Conservation (phyloP, 2,888 invertebrate species). For the Ellobium chinense region DNA sequence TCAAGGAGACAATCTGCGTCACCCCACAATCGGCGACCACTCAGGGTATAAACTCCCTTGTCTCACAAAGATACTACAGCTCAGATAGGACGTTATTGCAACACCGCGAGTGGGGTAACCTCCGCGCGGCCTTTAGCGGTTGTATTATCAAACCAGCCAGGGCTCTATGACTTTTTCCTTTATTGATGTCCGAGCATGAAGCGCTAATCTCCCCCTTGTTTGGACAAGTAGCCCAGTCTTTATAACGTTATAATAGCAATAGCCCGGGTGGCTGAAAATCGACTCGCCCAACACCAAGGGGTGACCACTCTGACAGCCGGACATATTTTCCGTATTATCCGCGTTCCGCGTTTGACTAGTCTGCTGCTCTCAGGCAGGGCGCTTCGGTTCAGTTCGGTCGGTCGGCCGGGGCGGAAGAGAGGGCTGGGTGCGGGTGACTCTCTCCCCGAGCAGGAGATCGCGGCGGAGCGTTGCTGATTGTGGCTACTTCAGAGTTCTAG, state of each 20-base stretch:
- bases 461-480: not conserved
- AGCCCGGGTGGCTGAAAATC: not conserved
- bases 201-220: conserved; percentile 10
- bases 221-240: conserved; percentile 17
- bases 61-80: no score
- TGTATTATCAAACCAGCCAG: not conserved
- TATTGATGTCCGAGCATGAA: conserved; percentile 20
- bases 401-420: no score
- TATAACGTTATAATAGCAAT: conserved; percentile 11
- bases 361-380: no score
- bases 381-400: no score
- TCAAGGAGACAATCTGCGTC: not conserved
- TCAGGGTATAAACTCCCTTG: not conserved
- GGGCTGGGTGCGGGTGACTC: no score
- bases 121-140: not conserved
- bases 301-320: not conserved
- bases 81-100: no score
- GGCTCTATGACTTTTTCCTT: conserved; percentile 19
- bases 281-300: conserved; percentile 12
- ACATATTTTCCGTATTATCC: conserved; percentile 14
- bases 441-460: not conserved
- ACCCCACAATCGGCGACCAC: not conserved
- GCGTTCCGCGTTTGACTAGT: not conserved
- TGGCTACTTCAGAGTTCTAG: not conserved
- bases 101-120: not conserved